phyloP scores from a whole-genome alignment of 2,113 vertebrate species.

The Rhinolophus ferrumequinum region DNA sequence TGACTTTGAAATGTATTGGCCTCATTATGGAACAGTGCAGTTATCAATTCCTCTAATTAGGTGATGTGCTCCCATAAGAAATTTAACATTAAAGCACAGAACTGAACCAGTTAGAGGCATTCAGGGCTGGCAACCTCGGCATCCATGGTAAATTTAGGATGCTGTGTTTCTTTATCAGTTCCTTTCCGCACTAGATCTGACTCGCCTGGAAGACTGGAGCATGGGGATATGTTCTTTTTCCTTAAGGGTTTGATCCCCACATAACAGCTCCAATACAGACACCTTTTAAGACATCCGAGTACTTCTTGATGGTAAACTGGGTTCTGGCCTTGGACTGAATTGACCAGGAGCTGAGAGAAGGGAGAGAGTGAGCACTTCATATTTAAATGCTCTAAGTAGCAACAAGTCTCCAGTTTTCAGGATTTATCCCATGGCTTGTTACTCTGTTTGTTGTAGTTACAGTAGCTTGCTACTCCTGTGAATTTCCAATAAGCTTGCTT shows the following conservation, averaged over 20 bases:
- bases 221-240: neutral
- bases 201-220: neutral
- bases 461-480: neutral
- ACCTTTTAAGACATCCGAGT: neutral
- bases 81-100: conserved; percentile 94
- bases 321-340: neutral
- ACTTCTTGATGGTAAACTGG: neutral
- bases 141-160: conserved; percentile 76
- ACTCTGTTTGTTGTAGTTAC: neutral
- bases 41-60: conserved; percentile 99
- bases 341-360: neutral
- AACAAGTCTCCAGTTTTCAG: neutral
- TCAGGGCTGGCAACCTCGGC: conserved; percentile 81
- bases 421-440: neutral
- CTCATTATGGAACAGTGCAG: conserved; percentile 97
- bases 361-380: neutral
- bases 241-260: neutral
- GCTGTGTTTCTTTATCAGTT: conserved; percentile 49
- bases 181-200: neutral
- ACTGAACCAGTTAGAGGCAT: conserved; percentile 87
- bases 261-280: neutral
- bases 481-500: conserved; percentile 21
- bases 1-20: conserved; percentile 99
- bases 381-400: neutral
- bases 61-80: conserved; percentile 95